Conservation (phyloP, 2,113 vertebrate genomes). For the Scalopus aquaticus region DNA sequence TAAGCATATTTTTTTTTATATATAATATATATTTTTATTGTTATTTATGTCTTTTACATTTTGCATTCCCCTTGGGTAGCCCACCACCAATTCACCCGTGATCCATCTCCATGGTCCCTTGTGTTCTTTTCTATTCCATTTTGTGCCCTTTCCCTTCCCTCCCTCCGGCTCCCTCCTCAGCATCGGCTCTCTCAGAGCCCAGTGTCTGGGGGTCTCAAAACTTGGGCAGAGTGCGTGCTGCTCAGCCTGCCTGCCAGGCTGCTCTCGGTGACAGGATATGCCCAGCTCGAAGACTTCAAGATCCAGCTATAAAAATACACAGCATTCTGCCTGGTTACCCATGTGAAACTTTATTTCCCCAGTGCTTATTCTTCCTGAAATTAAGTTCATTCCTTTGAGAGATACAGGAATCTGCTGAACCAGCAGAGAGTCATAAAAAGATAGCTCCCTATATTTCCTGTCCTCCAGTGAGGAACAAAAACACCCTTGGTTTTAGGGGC, state of each 20-base stretch:
- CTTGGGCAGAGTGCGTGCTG: background rate
- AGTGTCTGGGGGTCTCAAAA: background rate
- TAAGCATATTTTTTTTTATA: background rate
- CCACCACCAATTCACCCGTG: no score
- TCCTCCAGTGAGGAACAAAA: background rate
- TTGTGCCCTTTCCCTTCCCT: no score
- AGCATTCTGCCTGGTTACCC: conserved; percentile 27
- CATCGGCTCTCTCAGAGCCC: background rate
- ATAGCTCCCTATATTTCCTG: background rate
- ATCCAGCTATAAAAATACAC: conserved; percentile 39
- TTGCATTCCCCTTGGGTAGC: no score
- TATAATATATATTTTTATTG: no score
- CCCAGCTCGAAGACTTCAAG: background rate
- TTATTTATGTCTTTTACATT: no score
- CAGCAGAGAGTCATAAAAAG: conserved; percentile 26
- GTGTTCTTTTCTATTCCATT: no score
- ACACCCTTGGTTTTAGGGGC: background rate
- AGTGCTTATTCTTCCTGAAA: conserved; percentile 38
- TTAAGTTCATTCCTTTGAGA: conserved; percentile 46
- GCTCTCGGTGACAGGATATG: background rate
- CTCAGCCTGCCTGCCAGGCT: background rate
- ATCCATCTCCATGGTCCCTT: no score
- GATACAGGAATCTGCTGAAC: conserved; percentile 28
- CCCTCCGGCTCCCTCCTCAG: no score
- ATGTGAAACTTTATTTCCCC: conserved; percentile 50